These are phyloP conservation scores for Petrocephalus microphthalmus DNA, from an alignment of 2,113 vertebrate genomes.

Conservation along the genomic window DNA sequence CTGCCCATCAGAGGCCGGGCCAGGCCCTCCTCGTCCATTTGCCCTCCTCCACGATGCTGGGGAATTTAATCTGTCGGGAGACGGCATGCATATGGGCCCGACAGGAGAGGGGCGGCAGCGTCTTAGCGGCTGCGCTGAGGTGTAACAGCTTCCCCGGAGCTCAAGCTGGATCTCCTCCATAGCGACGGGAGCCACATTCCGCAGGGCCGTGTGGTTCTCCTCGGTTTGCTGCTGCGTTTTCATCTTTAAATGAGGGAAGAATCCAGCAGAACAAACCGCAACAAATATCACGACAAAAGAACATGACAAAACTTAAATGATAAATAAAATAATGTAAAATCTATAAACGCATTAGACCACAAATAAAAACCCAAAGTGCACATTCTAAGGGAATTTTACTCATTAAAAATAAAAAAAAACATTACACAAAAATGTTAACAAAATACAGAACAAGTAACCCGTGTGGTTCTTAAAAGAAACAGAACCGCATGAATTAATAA, in stretches of 20 bases:
- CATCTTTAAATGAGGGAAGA: background rate
- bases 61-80: constrained; percentile 27
- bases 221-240: background rate
- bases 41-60: background rate
- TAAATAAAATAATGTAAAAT: background rate
- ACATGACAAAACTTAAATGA: background rate
- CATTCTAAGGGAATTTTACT: background rate
- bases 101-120: background rate
- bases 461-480: background rate
- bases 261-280: background rate
- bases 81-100: constrained; percentile 18
- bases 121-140: constrained; percentile 2
- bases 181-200: background rate
- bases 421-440: background rate
- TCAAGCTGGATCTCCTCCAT: background rate
- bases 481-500: background rate
- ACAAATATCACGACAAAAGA: background rate
- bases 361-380: background rate
- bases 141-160: background rate
- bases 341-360: background rate
- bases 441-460: background rate
- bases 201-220: background rate
- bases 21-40: background rate
- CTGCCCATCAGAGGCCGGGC: no score
- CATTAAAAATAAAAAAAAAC: background rate